Evolutionary conservation across 2,888 invertebrate species (phyloP), one percentile per base, ranked within the genome.

Genomic region (Capitulum mitella): DNA sequence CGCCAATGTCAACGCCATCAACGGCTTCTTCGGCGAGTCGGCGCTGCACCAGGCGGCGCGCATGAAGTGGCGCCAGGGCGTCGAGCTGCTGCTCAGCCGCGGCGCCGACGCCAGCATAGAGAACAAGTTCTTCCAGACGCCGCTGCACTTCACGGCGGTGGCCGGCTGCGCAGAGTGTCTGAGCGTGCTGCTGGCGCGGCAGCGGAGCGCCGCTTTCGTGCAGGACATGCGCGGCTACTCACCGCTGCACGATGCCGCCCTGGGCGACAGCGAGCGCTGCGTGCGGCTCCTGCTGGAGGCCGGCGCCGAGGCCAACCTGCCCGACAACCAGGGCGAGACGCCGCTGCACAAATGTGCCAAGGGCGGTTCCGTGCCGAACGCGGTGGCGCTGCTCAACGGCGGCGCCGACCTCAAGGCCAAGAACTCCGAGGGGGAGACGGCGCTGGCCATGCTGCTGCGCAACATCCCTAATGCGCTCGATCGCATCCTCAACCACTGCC

Each of bases 351-450:
- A 89, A 78, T 90, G 91, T 5, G 89, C 89, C 70, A 87, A 88
- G 79, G 87, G 89, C 81, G 89, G 90, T 0, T 89, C 89, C 81
- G 87, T 89, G 82, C 89, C 90, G 80, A 88, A 89, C 77, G 88
- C 90, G 77, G 84, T 85, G 81, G 83, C 87, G 64, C 84, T 89
- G 64, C 84, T 89, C 77, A 85, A 87, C 64, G 83, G 84, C 46
- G 86, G 87, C n/a, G 86, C 86, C n/a, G 86, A 87, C 43, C 85
- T 87, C 75, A 87, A 87, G 83, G 87, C 88, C 32, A 82, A 88
- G 14, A 84, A 85, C 26, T 82, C 82, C 64, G 81, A 82, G n/a
- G 84, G 84, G 2, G 85, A 85, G 12, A 86, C 88, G 75, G 88
- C 88, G n/a, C 85, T 89, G 32, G 88, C 88, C 80, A 87, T 89